Evolutionary conservation across 2,888 invertebrate species (phyloP).

Genomic region (Drosophila suboccidentalis): DNA sequence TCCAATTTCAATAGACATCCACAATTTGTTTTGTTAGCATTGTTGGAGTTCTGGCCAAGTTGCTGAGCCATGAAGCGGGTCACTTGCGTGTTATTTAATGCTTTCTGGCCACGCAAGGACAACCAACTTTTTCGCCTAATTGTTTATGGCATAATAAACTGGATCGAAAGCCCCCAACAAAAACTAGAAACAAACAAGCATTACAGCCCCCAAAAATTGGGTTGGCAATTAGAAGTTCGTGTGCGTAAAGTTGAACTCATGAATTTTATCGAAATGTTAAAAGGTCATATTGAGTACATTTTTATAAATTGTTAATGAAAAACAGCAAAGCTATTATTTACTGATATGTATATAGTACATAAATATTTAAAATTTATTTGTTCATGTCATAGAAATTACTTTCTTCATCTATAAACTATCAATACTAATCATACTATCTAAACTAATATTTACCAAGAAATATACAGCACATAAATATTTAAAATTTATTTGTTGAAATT

Average conservation of each 20-base stretch:
- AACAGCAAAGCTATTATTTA: neutral
- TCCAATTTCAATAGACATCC: constrained; percentile 53
- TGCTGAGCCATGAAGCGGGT: constrained; percentile 22
- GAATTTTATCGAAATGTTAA: constrained; percentile 15
- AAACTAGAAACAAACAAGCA: constrained; percentile 24
- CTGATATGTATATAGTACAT: neutral
- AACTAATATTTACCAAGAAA: too few relatives aligned
- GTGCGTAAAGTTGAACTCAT: constrained; percentile 25
- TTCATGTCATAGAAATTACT: neutral
- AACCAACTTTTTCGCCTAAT: constrained; percentile 62
- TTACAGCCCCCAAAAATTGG: constrained; percentile 7
- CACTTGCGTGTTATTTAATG: constrained; percentile 64
- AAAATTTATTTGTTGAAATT: too few relatives aligned
- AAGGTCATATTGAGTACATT: constrained; percentile 33
- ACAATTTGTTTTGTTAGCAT: constrained; percentile 43
- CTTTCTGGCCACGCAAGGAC: constrained; percentile 61
- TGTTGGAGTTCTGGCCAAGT: constrained; percentile 3
- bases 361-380: neutral
- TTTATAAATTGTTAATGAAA: constrained; percentile 9
- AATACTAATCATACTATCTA: too few relatives aligned
- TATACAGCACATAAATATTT: too few relatives aligned
- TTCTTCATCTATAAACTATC: too few relatives aligned
- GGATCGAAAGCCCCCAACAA: constrained; percentile 26
- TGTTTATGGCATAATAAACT: constrained; percentile 65
- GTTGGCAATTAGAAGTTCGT: constrained; percentile 41